These are phyloP conservation scores for Suncus etruscus DNA, from an alignment of 2,113 vertebrate species.

Conservation along the genomic window DNA sequence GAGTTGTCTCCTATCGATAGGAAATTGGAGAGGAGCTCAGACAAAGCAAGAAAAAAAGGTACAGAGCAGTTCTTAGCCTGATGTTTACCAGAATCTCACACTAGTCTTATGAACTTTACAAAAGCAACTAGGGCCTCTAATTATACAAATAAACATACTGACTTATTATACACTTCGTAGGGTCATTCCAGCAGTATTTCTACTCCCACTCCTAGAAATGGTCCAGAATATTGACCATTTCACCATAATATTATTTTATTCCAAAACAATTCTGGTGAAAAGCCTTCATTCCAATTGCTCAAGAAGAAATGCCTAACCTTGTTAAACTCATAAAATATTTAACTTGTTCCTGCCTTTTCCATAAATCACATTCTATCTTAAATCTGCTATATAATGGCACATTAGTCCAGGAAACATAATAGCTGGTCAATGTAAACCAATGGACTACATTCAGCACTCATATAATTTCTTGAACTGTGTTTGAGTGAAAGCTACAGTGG, in stretches of 20 bases:
- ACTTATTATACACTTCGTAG: neutral
- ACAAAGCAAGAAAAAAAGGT: neutral
- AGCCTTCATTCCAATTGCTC: neutral
- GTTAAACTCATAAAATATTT: neutral
- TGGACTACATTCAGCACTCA: neutral
- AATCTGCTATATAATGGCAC: neutral
- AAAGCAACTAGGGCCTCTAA: neutral
- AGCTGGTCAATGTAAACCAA: neutral
- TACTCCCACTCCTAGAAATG: neutral
- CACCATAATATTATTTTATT: neutral
- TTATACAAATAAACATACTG: neutral
- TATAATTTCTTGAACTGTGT: neutral
- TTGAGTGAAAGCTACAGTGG: neutral
- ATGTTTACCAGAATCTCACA: neutral
- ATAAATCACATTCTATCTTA: neutral
- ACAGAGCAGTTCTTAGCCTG: neutral
- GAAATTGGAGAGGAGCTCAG: neutral
- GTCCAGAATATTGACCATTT: neutral
- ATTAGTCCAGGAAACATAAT: neutral
- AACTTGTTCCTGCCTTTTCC: neutral
- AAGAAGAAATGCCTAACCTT: neutral
- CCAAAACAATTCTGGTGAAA: neutral
- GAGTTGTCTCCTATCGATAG: neutral
- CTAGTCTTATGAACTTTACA: neutral
- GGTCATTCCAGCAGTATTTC: neutral